Percentiles rank a stretch among this genome's conserved stretches.
Conservation (phyloP, 2,797 vertebrate species). For the Antrozous pallidus region DNA sequence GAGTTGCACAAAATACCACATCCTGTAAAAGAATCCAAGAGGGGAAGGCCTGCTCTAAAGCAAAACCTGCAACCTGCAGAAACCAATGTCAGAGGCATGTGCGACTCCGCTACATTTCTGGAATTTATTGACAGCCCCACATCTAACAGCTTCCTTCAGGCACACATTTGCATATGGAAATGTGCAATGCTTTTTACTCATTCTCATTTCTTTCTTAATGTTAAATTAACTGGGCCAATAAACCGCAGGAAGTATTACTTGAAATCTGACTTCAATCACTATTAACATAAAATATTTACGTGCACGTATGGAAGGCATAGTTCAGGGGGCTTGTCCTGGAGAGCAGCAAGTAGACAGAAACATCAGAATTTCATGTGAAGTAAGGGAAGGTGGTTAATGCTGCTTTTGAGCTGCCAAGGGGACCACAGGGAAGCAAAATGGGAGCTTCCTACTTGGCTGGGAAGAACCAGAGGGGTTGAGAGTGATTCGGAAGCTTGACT, state of each 20-base stretch:
- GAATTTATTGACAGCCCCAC: constrained; percentile 55
- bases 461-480: neutral
- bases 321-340: neutral
- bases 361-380: neutral
- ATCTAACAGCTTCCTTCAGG: constrained; percentile 67
- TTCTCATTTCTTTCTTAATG: constrained; percentile 69
- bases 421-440: neutral
- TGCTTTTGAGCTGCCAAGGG: neutral
- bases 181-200: constrained; percentile 61
- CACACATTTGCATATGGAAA: constrained; percentile 74
- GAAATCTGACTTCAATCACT: constrained; percentile 74
- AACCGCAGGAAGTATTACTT: constrained; percentile 72
- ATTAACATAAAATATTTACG: constrained; percentile 77
- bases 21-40: neutral
- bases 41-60: neutral
- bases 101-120: constrained; percentile 51
- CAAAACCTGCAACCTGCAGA: neutral
- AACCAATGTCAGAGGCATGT: constrained; percentile 34
- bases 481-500: neutral
- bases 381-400: neutral
- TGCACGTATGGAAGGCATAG: constrained; percentile 34
- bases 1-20: neutral
- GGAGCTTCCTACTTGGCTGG: neutral
- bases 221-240: constrained; percentile 78
- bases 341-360: neutral